These are phyloP conservation scores for Montipora sp. DNA, from an alignment of 64 coral and sea anemone genomes.

Conservation along the genomic window DNA sequence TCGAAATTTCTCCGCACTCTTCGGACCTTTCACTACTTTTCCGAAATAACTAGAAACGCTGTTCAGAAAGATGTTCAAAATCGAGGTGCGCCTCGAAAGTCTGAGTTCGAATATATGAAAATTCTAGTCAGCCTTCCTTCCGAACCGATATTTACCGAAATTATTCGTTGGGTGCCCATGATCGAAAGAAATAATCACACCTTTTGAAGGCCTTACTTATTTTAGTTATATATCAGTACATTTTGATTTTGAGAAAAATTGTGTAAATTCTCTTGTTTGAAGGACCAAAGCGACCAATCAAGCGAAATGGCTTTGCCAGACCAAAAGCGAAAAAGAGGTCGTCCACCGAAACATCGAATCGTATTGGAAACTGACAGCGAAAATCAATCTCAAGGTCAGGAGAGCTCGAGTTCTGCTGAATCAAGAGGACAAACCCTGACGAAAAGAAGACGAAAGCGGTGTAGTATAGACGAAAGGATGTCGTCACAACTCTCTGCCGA, in stretches of 20 bases:
- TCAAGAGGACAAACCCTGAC: background rate
- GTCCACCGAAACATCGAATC: conserved; percentile 3
- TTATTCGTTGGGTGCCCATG: no score
- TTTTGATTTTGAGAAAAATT: background rate
- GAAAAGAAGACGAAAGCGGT: background rate
- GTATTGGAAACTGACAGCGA: background rate
- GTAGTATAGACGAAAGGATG: background rate
- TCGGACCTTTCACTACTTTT: no score
- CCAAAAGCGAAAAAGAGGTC: conserved; percentile 17
- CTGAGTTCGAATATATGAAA: no score
- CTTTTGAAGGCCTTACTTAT: no score
- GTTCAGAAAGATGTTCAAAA: no score
- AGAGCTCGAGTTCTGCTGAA: background rate
- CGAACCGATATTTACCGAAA: no score
- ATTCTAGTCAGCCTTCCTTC: no score
- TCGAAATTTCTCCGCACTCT: no score
- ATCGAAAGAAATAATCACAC: no score
- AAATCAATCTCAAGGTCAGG: background rate
- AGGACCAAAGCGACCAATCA: conserved; percentile 10
- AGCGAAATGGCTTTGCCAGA: background rate
- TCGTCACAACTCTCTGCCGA: background rate
- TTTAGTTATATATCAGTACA: no score
- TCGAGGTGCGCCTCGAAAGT: no score
- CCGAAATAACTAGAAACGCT: no score
- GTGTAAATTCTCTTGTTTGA: background rate